These are phyloP conservation scores for Strix uralensis DNA, from an alignment of 2,113 vertebrate genomes.

Conservation along the genomic window DNA sequence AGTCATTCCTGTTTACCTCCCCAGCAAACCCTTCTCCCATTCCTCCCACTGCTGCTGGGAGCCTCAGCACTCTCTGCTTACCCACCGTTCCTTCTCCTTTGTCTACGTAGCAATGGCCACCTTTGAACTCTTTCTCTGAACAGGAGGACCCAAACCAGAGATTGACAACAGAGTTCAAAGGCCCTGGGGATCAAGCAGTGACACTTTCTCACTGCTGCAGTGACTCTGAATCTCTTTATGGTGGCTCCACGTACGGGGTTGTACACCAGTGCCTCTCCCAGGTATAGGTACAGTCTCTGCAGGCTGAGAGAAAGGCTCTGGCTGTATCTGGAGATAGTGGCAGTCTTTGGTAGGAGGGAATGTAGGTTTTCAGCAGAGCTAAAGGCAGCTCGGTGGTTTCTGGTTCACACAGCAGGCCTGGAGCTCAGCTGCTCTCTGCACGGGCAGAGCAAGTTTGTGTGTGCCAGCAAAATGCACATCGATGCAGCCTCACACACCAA, in stretches of 20 bases:
- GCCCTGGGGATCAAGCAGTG: neutral
- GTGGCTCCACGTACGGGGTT: neutral
- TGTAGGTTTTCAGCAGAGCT: neutral
- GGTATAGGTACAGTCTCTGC: neutral
- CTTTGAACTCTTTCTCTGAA: neutral
- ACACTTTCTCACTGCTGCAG: neutral
- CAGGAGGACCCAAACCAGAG: accelerated
- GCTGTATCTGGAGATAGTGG: neutral
- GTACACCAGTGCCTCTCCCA: neutral
- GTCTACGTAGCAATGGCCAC: neutral
- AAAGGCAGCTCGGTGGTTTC: neutral
- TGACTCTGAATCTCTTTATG: neutral
- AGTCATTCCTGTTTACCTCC: neutral
- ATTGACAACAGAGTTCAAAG: neutral
- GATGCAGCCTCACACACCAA: neutral
- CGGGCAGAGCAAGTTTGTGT: neutral
- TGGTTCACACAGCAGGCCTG: neutral
- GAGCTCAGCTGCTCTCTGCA: neutral
- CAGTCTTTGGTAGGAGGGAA: neutral
- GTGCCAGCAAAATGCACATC: neutral
- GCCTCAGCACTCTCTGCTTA: neutral
- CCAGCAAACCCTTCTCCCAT: neutral
- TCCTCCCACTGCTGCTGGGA: neutral
- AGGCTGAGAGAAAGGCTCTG: neutral
- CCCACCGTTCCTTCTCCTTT: neutral